Base-by-base conservation (phyloP, 2,113 vertebrate genomes). In the Dolichallabes microphthalmus region DNA sequence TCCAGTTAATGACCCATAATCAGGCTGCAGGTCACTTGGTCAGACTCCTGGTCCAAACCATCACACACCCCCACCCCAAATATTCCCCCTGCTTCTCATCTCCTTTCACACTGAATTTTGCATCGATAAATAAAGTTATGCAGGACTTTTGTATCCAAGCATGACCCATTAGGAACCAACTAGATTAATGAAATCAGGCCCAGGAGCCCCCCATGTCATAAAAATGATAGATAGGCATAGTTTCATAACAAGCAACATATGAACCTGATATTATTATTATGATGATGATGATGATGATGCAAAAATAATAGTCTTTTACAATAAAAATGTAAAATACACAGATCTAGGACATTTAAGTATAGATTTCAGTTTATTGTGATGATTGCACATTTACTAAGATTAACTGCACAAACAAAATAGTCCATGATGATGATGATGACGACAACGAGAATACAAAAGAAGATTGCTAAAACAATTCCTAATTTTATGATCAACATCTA, bases 1-100 rank as follows among this genome's bases (percentile, higher is more conserved):
- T 96, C 96, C 96, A 97, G 96, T 96, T 97, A 97, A 97, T 97
- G 96, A 96, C 95, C 95, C 94, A 96, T 97, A 97, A 97, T 97
- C 96, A 97, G 95, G 92, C 95, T 91, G 87, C 92, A 92, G 96
- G 96, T 97, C 96, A 96, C 93, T 96, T 94, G 96, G 96, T 96
- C 96, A 96, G 94, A 95, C 95, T 96, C 95, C 94, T 95, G 94
- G 95, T 96, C 96, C 95, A 95, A 94, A 92, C 94, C 92, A 92
- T 94, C 93, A 25, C 63, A 27, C 9, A 39, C 15, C 69, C 15
- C 63, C 35, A n/a, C 22, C 12, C 15, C 35, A 27, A 20, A 55
- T n/a, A 53, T 20, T 12, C 92, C 94, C 94, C 94, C 94, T 92
- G 91, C 89, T 94, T 96, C 95, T 96, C 96, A 97, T 97, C 95